These are phyloP conservation scores for Neopipo cinnamomea DNA, from an alignment of 2,113 vertebrate species.

Conservation along the genomic window DNA sequence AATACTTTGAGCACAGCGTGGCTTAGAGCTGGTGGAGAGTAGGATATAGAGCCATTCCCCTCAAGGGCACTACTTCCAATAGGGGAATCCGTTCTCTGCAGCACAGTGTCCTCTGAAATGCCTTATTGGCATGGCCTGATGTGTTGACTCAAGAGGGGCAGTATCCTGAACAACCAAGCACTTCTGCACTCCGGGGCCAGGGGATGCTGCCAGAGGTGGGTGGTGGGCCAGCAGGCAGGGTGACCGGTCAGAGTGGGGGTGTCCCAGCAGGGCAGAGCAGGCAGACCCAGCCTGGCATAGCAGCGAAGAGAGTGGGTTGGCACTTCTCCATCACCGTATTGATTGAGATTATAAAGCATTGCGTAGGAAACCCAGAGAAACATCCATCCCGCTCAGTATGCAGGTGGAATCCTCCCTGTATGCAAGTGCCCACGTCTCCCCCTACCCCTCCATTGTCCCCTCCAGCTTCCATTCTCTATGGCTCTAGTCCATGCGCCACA, in stretches of 20 bases:
- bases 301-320: neutral
- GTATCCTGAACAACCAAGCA: neutral
- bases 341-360: slow-evolving; percentile 16
- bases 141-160: neutral
- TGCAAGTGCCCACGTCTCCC: neutral
- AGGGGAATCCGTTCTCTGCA: neutral
- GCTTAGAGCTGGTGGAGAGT: neutral
- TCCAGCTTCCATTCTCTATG: neutral
- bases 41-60: neutral
- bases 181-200: neutral
- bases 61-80: neutral
- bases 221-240: neutral
- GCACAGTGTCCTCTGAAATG: neutral
- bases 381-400: neutral
- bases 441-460: neutral
- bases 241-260: neutral
- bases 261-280: neutral
- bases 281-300: neutral
- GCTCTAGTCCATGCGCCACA: neutral
- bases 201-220: neutral
- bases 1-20: neutral
- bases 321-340: neutral
- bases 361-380: neutral
- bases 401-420: neutral
- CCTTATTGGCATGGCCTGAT: neutral